Evolutionary conservation across 1,140 invertebrate species (phyloP).

Genomic region (Bombus superbus): DNA sequence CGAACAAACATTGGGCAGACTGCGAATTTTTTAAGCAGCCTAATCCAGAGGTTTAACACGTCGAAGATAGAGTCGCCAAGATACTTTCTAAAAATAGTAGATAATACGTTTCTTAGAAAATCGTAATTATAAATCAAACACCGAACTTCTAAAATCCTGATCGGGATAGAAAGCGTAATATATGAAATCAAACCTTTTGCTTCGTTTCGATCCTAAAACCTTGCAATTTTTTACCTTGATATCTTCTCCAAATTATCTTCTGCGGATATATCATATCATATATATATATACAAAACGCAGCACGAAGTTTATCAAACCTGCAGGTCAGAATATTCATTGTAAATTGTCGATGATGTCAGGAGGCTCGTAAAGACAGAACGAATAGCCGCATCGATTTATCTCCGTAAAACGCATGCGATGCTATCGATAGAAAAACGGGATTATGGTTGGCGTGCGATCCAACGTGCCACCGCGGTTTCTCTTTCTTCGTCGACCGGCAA

Average conservation of each 20-base stretch:
- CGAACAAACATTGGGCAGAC: background rate
- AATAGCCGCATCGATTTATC: constrained; percentile 4
- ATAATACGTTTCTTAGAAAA: too few species aligned
- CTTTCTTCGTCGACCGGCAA: background rate
- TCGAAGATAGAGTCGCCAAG: background rate
- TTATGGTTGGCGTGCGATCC: background rate
- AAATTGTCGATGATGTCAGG: background rate
- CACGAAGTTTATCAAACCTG: background rate
- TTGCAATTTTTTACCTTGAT: too few species aligned
- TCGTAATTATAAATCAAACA: too few species aligned
- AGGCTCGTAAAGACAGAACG: background rate
- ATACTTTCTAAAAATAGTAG: too few species aligned
- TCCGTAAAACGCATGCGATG: background rate
- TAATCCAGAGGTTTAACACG: background rate
- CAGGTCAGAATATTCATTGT: background rate
- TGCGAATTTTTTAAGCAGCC: background rate
- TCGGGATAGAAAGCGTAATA: too few species aligned
- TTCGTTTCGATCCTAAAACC: too few species aligned
- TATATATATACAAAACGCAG: too few species aligned
- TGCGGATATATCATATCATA: too few species aligned
- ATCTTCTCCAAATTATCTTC: too few species aligned
- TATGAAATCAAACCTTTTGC: too few species aligned
- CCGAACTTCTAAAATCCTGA: too few species aligned
- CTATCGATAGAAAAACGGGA: constrained; percentile 8
- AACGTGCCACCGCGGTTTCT: background rate